Evolutionary conservation across 2,888 invertebrate species (phyloP), one percentile per base, ranked within the genome.

Genomic region (Oscheius sp.): DNA sequence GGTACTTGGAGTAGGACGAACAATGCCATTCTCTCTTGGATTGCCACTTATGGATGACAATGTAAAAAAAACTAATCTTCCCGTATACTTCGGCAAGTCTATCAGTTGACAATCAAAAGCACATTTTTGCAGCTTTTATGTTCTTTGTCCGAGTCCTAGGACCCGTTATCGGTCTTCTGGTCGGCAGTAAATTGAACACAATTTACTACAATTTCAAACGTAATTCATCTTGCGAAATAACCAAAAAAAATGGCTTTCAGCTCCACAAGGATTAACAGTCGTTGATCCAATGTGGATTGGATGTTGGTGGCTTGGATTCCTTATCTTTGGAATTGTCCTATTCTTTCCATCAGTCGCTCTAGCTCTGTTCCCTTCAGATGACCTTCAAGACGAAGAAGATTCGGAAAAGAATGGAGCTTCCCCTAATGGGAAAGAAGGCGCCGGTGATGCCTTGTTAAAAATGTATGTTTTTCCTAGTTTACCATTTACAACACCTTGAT

Each of bases 241-340:
- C 12, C 33, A 48, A 17, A n/a, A n/a, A 42, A 33, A n/a, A 17
- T 33, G 15, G n/a, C 15, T 73, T 80, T 67, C 69, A 86, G 86
- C 82, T n/a, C 86, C 86, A 3, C 76, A 74, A 34, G 86, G 85
- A 10, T 69, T 88, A 31, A 82, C 83, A 3, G 83, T 87, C 1
- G 77, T 79, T 1, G 88, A 88, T 73, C 88, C 88, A 0, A 83
- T 87, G 69, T 88, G 88, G 88, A 88, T 88, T 20, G 88, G 88
- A 0, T 87, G 87, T 3, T 88, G 88, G 88, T 87, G 87, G 88
- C 73, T 88, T 25, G 87, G 87, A n/a, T 88, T 87, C 74, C 67
- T 87, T 3, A 76, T 80, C 27, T 78, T 80, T 57, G 78, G 73
- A 27, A 42, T 48, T 5, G 39, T 78, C 33, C 70, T 80, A 6